A percentile compares a stretch with the other conserved stretches of the same genome.
Conservation (phyloP, 2,888 invertebrate species). For the Peribatodes rhomboidaria region DNA sequence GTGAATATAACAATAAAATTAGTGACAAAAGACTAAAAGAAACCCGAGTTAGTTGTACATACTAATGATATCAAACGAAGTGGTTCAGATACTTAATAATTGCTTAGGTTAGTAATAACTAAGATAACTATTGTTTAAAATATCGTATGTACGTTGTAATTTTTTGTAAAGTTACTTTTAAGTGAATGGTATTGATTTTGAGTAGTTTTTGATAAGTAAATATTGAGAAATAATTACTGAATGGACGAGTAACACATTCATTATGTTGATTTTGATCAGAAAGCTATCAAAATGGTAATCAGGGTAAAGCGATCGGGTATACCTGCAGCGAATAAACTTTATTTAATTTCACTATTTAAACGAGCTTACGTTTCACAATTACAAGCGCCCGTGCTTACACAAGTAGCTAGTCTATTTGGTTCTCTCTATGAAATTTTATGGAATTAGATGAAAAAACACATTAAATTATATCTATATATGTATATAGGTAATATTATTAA, state of each 20-base stretch:
- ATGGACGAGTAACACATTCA: constrained; percentile 71
- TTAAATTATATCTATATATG: not conserved
- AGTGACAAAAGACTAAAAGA: constrained; percentile 75
- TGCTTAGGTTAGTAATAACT: constrained; percentile 53
- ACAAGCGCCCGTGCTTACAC: constrained; percentile 6
- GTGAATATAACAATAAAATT: constrained; percentile 83
- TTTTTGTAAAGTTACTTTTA: constrained; percentile 82
- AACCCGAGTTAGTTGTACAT: constrained; percentile 71
- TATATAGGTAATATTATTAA: constrained; percentile 1
- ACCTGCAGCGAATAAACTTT: constrained; percentile 38
- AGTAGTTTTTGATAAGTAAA: constrained; percentile 86
- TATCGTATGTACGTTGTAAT: constrained; percentile 78
- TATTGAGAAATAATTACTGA: constrained; percentile 73
- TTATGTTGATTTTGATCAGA: constrained; percentile 44
- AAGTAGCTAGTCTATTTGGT: constrained; percentile 1
- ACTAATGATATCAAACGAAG: constrained; percentile 66
- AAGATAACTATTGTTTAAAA: constrained; percentile 54
- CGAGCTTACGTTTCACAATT: constrained; percentile 5
- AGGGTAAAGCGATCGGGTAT: constrained; percentile 71
- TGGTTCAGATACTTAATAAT: constrained; percentile 63
- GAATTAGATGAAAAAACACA: not conserved
- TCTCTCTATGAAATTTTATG: not conserved
- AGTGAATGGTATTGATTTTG: constrained; percentile 75
- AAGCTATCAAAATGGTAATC: constrained; percentile 71
- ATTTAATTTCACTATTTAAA: constrained; percentile 6